Evolutionary conservation across 2,888 invertebrate genomes (phyloP).

Genomic region (Opisthograptis luteolata): DNA sequence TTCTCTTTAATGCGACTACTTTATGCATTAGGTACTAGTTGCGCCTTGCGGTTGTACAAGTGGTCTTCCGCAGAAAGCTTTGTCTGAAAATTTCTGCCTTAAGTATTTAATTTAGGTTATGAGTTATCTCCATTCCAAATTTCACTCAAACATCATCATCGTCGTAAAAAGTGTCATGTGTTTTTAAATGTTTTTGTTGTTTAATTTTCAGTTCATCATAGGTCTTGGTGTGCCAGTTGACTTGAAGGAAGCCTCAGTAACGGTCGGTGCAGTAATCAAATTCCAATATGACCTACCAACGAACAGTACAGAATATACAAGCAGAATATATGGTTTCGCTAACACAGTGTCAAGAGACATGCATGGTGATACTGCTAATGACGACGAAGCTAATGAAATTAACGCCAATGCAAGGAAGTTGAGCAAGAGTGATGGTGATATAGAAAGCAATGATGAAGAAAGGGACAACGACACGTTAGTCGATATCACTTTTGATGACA

Average conservation of each 20-base stretch:
- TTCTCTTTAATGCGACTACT: not conserved
- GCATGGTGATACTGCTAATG: slow-evolving; percentile 49
- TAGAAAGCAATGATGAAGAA: slow-evolving; percentile 38
- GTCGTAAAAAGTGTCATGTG: no score
- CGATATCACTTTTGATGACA: slow-evolving; percentile 70
- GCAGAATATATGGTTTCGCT: slow-evolving; percentile 75
- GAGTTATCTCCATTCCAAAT: no score
- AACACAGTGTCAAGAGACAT: slow-evolving; percentile 74
- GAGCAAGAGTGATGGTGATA: slow-evolving; percentile 38
- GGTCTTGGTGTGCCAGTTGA: slow-evolving; percentile 88
- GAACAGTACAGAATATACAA: slow-evolving; percentile 85
- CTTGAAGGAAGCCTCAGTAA: slow-evolving; percentile 85
- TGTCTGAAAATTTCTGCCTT: no score
- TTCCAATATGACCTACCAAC: slow-evolving; percentile 87
- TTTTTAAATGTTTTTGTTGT: no score
- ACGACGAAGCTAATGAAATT: slow-evolving; percentile 42
- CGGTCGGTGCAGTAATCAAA: slow-evolving; percentile 87
- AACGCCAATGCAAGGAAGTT: slow-evolving; percentile 44
- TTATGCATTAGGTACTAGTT: no score
- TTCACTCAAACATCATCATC: no score
- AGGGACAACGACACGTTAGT: slow-evolving; percentile 66
- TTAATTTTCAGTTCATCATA: slow-evolving; percentile 84
- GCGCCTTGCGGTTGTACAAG: no score
- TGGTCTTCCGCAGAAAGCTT: no score
- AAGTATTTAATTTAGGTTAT: no score